Percentiles rank a stretch among this genome's conserved stretches.
Evolutionary conservation across 2,113 vertebrate species (phyloP).

Genomic region (Pelecanus crispus): DNA sequence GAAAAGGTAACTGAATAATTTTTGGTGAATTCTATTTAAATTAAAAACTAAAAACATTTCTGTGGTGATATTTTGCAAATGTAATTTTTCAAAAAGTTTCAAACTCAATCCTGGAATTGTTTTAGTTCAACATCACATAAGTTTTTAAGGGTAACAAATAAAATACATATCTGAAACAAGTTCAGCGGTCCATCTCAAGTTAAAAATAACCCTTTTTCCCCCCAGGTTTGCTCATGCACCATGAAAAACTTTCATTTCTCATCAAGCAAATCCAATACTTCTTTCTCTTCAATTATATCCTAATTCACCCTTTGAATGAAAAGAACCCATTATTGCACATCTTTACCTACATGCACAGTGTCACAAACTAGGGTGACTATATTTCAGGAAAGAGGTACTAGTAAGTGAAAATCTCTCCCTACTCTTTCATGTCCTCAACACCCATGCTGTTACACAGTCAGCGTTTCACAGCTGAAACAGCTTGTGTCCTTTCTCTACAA

Average conservation of each 20-base stretch:
- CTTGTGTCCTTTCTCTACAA: not conserved
- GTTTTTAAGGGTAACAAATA: not conserved
- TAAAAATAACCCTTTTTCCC: not conserved
- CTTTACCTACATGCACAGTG: not conserved
- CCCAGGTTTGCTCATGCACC: rapidly evolving
- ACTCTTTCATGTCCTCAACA: not conserved
- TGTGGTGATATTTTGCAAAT: not conserved
- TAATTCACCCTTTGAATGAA: not conserved
- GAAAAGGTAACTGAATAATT: not conserved
- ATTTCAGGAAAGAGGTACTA: not conserved
- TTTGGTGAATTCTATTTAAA: not conserved
- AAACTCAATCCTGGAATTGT: not conserved
- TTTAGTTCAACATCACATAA: not conserved
- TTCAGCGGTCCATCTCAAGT: not conserved
- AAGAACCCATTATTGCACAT: not conserved
- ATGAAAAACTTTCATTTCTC: not conserved
- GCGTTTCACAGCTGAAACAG: not conserved
- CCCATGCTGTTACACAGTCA: not conserved
- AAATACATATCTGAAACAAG: not conserved
- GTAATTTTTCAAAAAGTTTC: not conserved
- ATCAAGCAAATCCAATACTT: not conserved
- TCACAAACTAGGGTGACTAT: not conserved
- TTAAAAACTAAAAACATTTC: not conserved
- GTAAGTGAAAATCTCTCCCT: not conserved
- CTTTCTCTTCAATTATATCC: not conserved